Evolutionary conservation across 92 coral and sea anemone genomes (phyloP), one percentile per base, ranked within the genome.

Genomic region (Umimayanthus chanpuru): DNA sequence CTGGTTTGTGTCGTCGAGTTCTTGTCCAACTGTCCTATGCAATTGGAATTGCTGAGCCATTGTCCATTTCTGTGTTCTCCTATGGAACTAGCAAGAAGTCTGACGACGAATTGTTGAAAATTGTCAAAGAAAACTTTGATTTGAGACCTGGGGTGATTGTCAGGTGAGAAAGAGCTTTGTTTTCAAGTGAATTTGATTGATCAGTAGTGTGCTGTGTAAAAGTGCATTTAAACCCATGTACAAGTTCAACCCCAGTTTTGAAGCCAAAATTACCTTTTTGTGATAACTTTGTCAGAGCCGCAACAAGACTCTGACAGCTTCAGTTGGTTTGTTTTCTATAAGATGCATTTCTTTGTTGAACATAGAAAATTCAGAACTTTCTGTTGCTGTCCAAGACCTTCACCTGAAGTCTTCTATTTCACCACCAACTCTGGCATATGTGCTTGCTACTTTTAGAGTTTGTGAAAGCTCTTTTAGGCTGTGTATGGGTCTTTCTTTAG

Each of bases 1-100:
- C 97, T 5, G 91, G 89, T n/a, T 94, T 97, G 80, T 97, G 99
- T 90, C 92, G 94, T 16, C 97, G 99, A 75, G 96, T 94, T 49
- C 95, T 97, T 67, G 98, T 97, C 32, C 99, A 97, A 85, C 90
- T 97, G 21, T 94, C 99, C 1, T 97, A 97, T 80, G 99, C 99
- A 76, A 97, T 97, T 90, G 99, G 99, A 71, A 96, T 97, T 90
- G 99, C 98, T 0, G 92, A 97, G 47, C 99, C 99, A 12, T 88
- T 97, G 85, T 97, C 99, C 2, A 89, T 97, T 85, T 91, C 99
- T 38, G 99, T 97, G 73, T 97, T 97, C 87, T 97, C 99, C 0
- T 97, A 97, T 89, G 98, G 99, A 56, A 96, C 98, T 12, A 91
- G 96, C 77, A 91, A 93, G 39, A 93, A 93, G 65, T 82, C 94